Evolutionary conservation across 2,888 invertebrate genomes (phyloP), one percentile per base, ranked within the genome.

Genomic region (Teinopalpus imperialis): DNA sequence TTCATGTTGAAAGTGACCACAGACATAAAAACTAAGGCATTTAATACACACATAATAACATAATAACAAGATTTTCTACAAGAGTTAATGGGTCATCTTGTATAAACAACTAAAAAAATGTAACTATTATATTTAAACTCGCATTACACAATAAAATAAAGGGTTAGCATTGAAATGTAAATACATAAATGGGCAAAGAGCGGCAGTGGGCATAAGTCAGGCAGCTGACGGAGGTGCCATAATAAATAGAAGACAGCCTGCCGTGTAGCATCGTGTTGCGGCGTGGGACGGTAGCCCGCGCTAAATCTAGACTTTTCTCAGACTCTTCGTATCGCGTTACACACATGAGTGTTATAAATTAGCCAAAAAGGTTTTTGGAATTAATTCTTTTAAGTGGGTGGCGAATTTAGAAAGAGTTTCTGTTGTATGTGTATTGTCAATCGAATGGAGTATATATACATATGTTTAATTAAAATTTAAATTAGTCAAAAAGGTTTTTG

Each of bases 201-300:
- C 52, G 43, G 55, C 53, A 55, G 63, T 67, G 62, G 66, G 68
- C 68, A 66, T 74, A 75, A 73, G 70, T 75, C 74, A 73, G 59
- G 56, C 59, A 58, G 66, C 60, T 64, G 69, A 65, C 59, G 62
- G 66, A 61, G 67, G 58, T 60, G 56, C 56, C 54, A 53, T 57
- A 57, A 73, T 75, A 73, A 74, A 73, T 73, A 66, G 68, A 59
- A 51, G 61, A 53, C 54, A 52, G 56, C 57, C 57, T 57, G 55
- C 63, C 63, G 59, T 52, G 61, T 18, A 27, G 56, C 50, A 26
- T 46, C 56, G 54, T 61, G 58, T 63, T 62, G 61, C 54, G 55
- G 67, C 67, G 69, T 68, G 68, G 67, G 66, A 52, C 55, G 48
- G 61, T 56, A 60, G 63, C 61, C 49, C 48, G 44, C 44, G 52